Evolutionary conservation across 2,888 invertebrate genomes (phyloP), one percentile per base, ranked within the genome.

Genomic region (Xylocampa areola): DNA sequence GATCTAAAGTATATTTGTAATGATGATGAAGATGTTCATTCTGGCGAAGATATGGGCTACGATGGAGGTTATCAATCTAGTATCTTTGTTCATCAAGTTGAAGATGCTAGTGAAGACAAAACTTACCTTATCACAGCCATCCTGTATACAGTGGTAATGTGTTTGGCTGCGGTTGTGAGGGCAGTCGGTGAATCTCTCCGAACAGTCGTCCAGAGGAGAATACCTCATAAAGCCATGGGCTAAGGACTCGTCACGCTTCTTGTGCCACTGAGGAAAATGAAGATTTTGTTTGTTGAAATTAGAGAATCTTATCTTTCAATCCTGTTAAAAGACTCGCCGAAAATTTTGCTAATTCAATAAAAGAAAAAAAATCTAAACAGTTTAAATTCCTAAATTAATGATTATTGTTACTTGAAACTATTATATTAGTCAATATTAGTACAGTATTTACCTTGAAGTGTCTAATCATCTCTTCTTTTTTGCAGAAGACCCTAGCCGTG

Each of bases 401-500:
- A n/a, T n/a, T n/a, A n/a, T n/a, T n/a, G n/a, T n/a, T n/a, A n/a
- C n/a, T n/a, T n/a, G n/a, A n/a, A n/a, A n/a, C n/a, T n/a, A n/a
- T n/a, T n/a, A n/a, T n/a, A n/a, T n/a, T n/a, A n/a, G n/a, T n/a
- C n/a, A n/a, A n/a, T n/a, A n/a, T n/a, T n/a, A n/a, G n/a, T n/a
- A n/a, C n/a, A n/a, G n/a, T n/a, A 21, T 32, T 47, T 69, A 94
- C 94, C 88, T 94, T 99, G 85, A 98, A 98, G 90, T 99, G 99
- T 33, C 99, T 96, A 69, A 99, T 99, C 97, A 99, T 99, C 87
- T 99, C 99, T 88, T 99, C 99, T 86, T 99, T 99, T 92, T 99
- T 99, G 81, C 98, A 97, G 85, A 99, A 98, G n/a, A 99, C 98
- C 80, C 98, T 95, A 58, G 96, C 95, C 13, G 94, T 94, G 76